Conservation (phyloP, 2,113 vertebrate genomes). For the Cheirogaleus medius region DNA sequence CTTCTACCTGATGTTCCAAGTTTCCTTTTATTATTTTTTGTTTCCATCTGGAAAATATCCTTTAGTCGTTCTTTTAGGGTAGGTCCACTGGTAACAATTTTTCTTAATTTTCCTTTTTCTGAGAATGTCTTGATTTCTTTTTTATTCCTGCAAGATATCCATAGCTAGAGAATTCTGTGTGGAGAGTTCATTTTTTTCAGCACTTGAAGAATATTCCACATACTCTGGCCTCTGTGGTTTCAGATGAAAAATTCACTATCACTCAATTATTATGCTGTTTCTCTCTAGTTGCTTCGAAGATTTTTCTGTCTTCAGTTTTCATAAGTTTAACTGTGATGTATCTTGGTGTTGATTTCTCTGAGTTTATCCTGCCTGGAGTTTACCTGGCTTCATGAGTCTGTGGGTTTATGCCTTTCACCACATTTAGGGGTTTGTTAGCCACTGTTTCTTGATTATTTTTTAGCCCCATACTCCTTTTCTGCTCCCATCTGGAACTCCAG, state of each 20-base stretch:
- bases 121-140: background rate
- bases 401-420: background rate
- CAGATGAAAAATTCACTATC: background rate
- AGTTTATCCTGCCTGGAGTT: background rate
- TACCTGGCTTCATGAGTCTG: background rate
- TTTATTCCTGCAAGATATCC: background rate
- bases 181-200: background rate
- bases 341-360: background rate
- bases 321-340: background rate
- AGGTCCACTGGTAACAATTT: background rate
- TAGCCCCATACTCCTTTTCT: background rate
- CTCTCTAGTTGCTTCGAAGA: background rate
- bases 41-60: slow-evolving; percentile 19
- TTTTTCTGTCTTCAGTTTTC: background rate
- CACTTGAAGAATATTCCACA: slow-evolving; percentile 29
- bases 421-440: background rate
- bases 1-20: background rate
- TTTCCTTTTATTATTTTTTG: slow-evolving; percentile 7
- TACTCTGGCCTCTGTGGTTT: background rate
- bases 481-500: background rate
- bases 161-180: slow-evolving; percentile 22
- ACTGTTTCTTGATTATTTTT: background rate
- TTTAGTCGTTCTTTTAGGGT: background rate
- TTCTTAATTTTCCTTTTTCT: slow-evolving; percentile 41
- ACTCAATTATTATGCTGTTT: background rate